Evolutionary conservation across 2,888 invertebrate genomes (phyloP), one percentile per base, ranked within the genome.

Genomic region (Tipula unca): DNA sequence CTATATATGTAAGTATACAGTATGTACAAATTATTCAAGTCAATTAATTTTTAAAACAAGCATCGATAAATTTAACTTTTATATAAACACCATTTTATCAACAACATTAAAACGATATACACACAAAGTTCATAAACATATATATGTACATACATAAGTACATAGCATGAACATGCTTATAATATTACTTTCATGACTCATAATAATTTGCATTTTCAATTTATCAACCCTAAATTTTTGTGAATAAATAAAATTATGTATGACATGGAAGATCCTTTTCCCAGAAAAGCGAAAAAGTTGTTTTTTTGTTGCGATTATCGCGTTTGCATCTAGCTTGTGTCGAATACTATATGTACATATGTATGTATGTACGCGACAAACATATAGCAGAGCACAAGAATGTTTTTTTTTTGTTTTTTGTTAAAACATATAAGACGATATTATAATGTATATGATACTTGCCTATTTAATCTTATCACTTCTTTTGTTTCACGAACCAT

Each of bases 401-500:
- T 32, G 5, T 32, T 32, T 32, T 32, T 32, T 32, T 32, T 32
- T 32, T 32, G 3, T 32, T 32, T 32, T n/a, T 36, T 35, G 2
- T 84, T 83, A 25, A 84, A 84, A 84, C 20, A 35, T 14, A 29
- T 1, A 10, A 36, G 35, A 42, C 39, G 1, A 82, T 25, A 20
- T 29, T 39, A 17, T 69, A 69, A 69, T 20, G 25, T 20, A 69
- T 25, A 54, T 20, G 14, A 29, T 36, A 86, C 87, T 86, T 87
- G 97, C 98, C 98, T 95, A 90, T 96, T 97, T 85, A 99, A 92
- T 88, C 95, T 94, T 87, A 98, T 98, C 1, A 96, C 95, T 86
- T 94, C 95, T 87, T 94, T 95, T 3, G 97, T 96, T 90, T 96
- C 95, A 85, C 97, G 93, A 1, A 98, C 98, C 93, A 95, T 95